Conservation (phyloP, 2,888 invertebrate genomes). For the Chironomus riparius region DNA sequence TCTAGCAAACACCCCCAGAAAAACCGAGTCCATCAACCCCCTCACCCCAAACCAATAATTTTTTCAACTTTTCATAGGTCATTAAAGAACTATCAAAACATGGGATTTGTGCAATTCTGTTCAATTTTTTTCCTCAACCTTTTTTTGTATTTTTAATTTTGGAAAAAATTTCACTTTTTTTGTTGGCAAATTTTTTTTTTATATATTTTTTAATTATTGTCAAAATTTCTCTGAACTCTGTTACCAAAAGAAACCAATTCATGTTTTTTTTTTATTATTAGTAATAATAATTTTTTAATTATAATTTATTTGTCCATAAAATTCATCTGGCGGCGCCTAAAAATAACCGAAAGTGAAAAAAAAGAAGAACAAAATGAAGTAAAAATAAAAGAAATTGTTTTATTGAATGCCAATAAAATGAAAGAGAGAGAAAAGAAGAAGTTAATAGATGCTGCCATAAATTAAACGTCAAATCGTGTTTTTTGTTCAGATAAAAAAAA, state of each 20-base stretch:
- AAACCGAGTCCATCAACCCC: neutral
- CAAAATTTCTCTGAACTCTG: neutral
- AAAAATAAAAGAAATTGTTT: neutral
- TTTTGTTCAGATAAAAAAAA: neutral
- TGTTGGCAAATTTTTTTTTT: neutral
- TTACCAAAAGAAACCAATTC: constrained; percentile 8
- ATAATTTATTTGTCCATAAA: constrained; percentile 3
- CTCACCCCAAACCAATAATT: neutral
- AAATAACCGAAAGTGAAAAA: neutral
- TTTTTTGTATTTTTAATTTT: neutral
- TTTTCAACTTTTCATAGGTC: neutral
- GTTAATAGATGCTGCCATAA: neutral
- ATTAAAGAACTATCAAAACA: neutral
- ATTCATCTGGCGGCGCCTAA: constrained; percentile 5
- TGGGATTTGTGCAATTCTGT: constrained; percentile 10
- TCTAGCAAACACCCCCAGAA: too few species aligned
- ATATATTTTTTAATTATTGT: neutral
- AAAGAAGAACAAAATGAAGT: neutral
- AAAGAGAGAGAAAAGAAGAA: neutral
- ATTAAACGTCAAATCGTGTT: neutral
- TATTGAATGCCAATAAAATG: neutral
- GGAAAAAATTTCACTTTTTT: neutral
- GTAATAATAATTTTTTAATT: neutral
- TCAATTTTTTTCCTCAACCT: neutral
- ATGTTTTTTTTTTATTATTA: neutral